A percentile compares a stretch with the other conserved stretches of the same genome.
These are phyloP conservation scores for Tupiocoris notatus DNA, from an alignment of 2,888 invertebrate species.

Conservation along the genomic window DNA sequence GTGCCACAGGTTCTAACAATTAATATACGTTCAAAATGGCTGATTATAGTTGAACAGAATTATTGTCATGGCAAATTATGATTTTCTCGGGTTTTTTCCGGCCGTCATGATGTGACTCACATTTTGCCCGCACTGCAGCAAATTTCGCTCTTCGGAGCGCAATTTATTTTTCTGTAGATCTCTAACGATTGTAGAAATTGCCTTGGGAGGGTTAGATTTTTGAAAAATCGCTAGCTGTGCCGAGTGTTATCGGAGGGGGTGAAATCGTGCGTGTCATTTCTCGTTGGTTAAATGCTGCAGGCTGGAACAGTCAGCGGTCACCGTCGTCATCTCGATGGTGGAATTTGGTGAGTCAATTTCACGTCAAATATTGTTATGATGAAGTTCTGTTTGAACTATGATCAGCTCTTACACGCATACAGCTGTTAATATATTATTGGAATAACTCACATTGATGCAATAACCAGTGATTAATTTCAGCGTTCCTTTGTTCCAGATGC, in stretches of 20 bases:
- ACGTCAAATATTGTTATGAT: background rate
- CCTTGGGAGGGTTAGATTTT: too few species aligned
- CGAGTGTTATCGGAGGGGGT: too few species aligned
- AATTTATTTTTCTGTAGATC: too few species aligned
- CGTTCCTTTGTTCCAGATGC: background rate
- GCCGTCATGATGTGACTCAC: background rate
- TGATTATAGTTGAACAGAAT: background rate
- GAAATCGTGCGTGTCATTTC: background rate
- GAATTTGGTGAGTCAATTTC: constrained; percentile 27
- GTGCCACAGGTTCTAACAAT: too few species aligned
- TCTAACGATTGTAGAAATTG: too few species aligned
- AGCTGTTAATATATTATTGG: too few species aligned
- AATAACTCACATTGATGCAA: too few species aligned
- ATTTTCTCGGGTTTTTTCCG: background rate
- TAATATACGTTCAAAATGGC: too few species aligned
- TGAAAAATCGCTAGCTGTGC: too few species aligned
- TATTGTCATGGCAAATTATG: background rate
- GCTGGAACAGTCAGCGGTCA: constrained; percentile 23
- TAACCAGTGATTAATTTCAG: too few species aligned
- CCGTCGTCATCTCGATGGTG: background rate
- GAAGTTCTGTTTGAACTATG: constrained; percentile 10
- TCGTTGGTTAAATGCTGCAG: constrained; percentile 34
- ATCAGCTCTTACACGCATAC: constrained; percentile 6
- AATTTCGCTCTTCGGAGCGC: background rate
- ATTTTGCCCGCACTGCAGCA: constrained; percentile 27